Evolutionary conservation across 2,113 vertebrate genomes (phyloP), one percentile per base, ranked within the genome.

Genomic region (Cygnus buccinator): DNA sequence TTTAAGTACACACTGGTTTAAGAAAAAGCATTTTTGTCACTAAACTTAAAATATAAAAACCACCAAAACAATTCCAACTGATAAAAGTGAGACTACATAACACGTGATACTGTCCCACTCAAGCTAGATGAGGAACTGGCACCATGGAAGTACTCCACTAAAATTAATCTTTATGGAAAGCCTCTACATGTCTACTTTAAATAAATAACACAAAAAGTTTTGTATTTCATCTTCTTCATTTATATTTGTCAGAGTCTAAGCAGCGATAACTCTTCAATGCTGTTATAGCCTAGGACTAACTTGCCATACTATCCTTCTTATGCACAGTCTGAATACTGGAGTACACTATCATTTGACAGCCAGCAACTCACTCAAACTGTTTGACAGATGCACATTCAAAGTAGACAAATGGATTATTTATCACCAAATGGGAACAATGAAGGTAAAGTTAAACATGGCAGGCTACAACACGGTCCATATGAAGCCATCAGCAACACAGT

Each of bases 311-410:
- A 37, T 33, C 7, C 44, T 71, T 52, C 29, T 52, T 31, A 52
- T 1, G 37, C 20, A 7, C 3, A 6, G 13, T 8, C 28, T 59
- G n/a, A 19, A 75, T 29, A 20, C 10, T 26, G 33, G 3, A 39
- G 25, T 0, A 0, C 23, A 26, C 10, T 58, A 25, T 12, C 7
- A 39, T 44, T 33, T 19, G 84, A 55, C 16, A 54, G n/a, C n/a
- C 72, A 84, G 10, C 14, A 57, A 54, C 9, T 13, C 29, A 18
- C 11, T 41, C 41, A 55, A 23, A 15, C 17, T 10, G 20, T 17
- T 46, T 79, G 61, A 43, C 43, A 70, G 20, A 55, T 82, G 12
- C 2, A 2, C 2, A 4, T 33, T n/a, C 43, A 89, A 76, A 85
- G 52, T 22, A 59, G 29, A 61, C 2, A 68, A 43, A 28, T 9